phyloP scores from a whole-genome alignment of 1,140 invertebrate genomes.

The Drosophila seguyi region DNA sequence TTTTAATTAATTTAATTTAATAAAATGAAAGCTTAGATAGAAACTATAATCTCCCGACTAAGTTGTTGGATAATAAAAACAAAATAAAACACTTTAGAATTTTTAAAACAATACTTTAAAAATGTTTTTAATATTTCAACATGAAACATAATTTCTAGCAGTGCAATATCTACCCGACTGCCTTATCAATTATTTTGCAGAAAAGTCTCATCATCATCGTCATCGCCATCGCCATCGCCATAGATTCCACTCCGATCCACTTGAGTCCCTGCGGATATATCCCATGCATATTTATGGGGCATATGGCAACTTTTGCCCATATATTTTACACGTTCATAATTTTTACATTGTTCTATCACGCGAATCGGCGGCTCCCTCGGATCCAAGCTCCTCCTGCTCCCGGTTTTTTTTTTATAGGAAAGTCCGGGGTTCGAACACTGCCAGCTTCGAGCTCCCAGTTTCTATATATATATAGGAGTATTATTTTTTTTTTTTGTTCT shows the following conservation, averaged over 20 bases:
- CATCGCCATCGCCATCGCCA: conserved; percentile 14
- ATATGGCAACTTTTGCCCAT: conserved; percentile 61
- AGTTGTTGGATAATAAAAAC: not conserved
- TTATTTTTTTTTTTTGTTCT: not conserved
- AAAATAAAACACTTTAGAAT: not conserved
- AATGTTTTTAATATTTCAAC: too few relatives aligned
- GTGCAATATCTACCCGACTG: conserved; percentile 9
- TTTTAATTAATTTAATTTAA: too few relatives aligned
- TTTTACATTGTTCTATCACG: conserved; percentile 82
- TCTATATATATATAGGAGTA: too few relatives aligned
- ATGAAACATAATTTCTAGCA: not conserved
- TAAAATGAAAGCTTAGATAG: too few relatives aligned
- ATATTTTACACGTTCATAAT: conserved; percentile 76
- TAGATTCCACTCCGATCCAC: conserved; percentile 39
- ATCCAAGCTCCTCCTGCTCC: conserved; percentile 3
- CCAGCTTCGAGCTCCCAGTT: not conserved
- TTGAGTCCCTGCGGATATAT: conserved; percentile 22
- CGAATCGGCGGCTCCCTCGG: conserved; percentile 61
- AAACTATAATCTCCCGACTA: too few relatives aligned
- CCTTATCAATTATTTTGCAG: conserved; percentile 72
- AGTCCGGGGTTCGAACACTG: conserved; percentile 34
- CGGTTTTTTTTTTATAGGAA: conserved; percentile 32
- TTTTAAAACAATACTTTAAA: too few relatives aligned
- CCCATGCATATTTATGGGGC: conserved; percentile 69
- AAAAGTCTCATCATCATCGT: conserved; percentile 37